phyloP scores from a whole-genome alignment of 2,797 vertebrate species.

The Hirundo rustica region DNA sequence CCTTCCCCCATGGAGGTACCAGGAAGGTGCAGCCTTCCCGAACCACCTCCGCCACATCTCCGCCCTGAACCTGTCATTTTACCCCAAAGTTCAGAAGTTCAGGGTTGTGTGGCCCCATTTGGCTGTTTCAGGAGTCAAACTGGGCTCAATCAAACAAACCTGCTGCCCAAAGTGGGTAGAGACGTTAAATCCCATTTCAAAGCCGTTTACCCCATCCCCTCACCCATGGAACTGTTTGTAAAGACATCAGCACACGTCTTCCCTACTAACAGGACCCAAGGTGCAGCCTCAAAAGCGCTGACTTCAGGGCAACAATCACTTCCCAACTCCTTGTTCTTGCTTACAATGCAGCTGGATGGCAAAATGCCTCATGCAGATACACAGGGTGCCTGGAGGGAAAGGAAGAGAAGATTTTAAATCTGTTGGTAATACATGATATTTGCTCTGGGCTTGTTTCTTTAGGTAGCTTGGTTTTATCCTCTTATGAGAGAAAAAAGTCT shows the following conservation, averaged over 20 bases:
- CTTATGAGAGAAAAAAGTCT: background rate
- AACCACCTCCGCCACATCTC: fast-evolving
- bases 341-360: background rate
- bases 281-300: background rate
- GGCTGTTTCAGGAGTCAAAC: too few species aligned
- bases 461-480: background rate
- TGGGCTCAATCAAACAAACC: background rate
- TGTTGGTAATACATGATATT: background rate
- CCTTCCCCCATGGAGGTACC: background rate
- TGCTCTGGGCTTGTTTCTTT: background rate
- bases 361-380: background rate
- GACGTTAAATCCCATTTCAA: background rate
- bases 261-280: background rate
- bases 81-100: background rate
- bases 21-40: background rate
- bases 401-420: background rate
- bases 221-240: background rate
- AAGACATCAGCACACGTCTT: background rate
- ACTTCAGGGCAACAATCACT: too few species aligned
- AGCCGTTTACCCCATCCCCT: fast-evolving
- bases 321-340: background rate
- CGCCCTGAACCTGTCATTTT: fast-evolving
- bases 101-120: fast-evolving
- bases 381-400: background rate
- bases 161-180: fast-evolving